phyloP scores from a whole-genome alignment of 2,113 vertebrate genomes.

The Ifrita kowaldi region DNA sequence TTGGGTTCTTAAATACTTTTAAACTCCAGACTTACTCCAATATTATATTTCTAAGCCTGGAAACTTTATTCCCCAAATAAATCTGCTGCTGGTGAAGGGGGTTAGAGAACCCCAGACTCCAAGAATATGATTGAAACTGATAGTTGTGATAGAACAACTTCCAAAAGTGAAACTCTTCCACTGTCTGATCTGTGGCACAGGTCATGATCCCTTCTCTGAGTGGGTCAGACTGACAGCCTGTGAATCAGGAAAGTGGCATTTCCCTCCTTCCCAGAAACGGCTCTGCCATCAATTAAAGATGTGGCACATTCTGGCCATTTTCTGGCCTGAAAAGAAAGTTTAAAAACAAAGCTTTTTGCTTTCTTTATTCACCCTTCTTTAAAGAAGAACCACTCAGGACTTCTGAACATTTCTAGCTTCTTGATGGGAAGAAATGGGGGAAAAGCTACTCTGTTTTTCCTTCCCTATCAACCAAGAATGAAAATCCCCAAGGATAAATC shows the following conservation, averaged over 20 bases:
- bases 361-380: neutral
- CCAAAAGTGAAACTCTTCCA: neutral
- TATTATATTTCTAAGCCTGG: neutral
- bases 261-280: neutral
- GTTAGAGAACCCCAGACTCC: neutral
- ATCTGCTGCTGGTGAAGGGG: neutral
- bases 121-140: neutral
- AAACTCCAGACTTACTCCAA: neutral
- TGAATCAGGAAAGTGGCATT: neutral
- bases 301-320: neutral
- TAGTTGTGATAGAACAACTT: neutral
- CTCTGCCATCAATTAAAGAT: neutral
- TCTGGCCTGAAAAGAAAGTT: neutral
- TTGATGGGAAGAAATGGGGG: neutral
- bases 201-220: neutral
- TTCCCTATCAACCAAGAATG: neutral
- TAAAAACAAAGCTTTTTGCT: accelerated
- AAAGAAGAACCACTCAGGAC: neutral
- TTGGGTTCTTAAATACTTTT: neutral
- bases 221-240: neutral
- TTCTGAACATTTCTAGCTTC: neutral
- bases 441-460: neutral
- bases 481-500: neutral
- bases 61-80: neutral
- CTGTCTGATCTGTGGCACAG: neutral